Base-by-base conservation (phyloP, 2,113 vertebrate genomes). In the Nibea coibor region DNA sequence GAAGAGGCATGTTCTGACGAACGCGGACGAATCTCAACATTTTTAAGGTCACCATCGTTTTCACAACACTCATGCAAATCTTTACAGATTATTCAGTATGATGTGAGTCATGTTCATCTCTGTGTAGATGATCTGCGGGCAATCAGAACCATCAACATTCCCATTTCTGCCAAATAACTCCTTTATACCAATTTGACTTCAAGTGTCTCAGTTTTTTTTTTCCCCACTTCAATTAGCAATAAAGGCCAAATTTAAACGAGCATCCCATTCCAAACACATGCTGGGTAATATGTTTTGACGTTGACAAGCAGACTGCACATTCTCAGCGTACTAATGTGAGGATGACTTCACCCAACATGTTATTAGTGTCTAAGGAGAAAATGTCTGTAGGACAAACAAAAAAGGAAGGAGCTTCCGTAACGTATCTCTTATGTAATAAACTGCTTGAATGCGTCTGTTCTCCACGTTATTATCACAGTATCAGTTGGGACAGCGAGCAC, bases 271-370 rank as follows among this genome's bases (percentile, higher is more conserved):
- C 12, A 20, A 78, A 85, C 62, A 85, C 53, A 67, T 54, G 54
- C 79, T 77, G 68, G 45, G 10, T 68, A 66, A 80, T 84, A 31
- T 11, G 43, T 47, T 79, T 26, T 67, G 58, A 79, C 19, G 78
- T 45, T 75, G 69, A 75, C 45, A 73, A 78, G 69, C 26, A 48
- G 59, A 48, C 50, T 50, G 15, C 35, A 26, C 31, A 16, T 54
- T 73, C 35, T 31, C 19, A 67, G 47, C 58, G 73, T n/a, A 24
- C 48, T 47, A 43, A 74, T 78, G 12, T 42, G 20, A 58, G 47
- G 9, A 73, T 43, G 48, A 65, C 35, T 57, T 73, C 19, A n/a
- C 22, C 17, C 19, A 72, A 15, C 67, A 43, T 39, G 31, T 26
- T 64, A n/a, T 57, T 17, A 15, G 17, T 26, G 20, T 57, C 35